These are phyloP conservation scores for Actinia tenebrosa DNA, from an alignment of 64 coral and sea anemone species.

Conservation along the genomic window DNA sequence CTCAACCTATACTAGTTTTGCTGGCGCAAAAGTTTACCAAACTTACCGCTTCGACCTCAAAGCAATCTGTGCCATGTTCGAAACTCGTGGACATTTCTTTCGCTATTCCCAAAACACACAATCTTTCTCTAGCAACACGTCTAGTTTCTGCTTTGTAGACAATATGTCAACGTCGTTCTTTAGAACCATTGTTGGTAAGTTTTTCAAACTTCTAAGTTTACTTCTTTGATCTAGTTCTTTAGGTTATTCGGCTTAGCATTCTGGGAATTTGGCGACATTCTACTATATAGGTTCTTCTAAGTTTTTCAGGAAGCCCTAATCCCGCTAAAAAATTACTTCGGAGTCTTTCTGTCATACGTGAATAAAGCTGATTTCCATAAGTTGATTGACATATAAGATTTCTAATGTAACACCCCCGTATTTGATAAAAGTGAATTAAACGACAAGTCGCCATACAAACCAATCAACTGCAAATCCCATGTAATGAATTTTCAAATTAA, in stretches of 20 bases:
- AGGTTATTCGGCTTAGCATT: background rate
- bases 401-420: constrained; percentile 5
- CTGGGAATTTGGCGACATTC: background rate
- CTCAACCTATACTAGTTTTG: constrained; percentile 1
- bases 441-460: background rate
- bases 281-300: background rate
- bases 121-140: constrained; percentile 17
- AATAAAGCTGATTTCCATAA: constrained; percentile 14
- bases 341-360: background rate
- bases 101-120: background rate
- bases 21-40: background rate
- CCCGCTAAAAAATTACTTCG: background rate
- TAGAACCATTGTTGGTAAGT: background rate
- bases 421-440: background rate
- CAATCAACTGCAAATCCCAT: background rate
- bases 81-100: constrained; percentile 51
- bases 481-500: constrained; percentile 16
- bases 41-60: constrained; percentile 86
- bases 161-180: constrained; percentile 17
- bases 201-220: background rate
- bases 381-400: constrained; percentile 13
- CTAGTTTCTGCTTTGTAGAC: background rate
- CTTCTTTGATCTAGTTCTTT: no score
- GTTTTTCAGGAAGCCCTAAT: background rate
- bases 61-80: constrained; percentile 77